Base-by-base conservation (phyloP, 2,113 vertebrate genomes). In the Pimephales promelas region DNA sequence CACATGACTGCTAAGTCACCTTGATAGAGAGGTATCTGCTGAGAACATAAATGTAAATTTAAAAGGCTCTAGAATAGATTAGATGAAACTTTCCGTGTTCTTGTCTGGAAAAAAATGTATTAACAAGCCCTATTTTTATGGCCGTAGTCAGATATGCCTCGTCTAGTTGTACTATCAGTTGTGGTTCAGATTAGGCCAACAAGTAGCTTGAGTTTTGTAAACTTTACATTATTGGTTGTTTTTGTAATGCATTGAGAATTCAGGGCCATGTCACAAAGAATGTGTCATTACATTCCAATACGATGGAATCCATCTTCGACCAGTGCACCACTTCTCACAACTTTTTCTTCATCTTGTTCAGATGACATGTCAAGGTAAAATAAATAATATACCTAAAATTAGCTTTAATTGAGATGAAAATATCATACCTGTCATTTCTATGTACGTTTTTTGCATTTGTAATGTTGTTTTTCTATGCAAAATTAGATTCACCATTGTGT, bases 61-160 rank as follows among this genome's bases (percentile, higher is more conserved):
- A 76, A 76, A 76, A 76, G 49, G 49, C 49, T n/a, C 49, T 76
- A 76, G 3, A 54, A 76, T 26, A 56, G 18, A 76, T 56, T 56
- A 56, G 1, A 76, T n/a, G 20, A 75, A 76, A 52, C 26, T 56
- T 56, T 54, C 49, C 26, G 2, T 34, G 26, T 54, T 75, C 66
- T 71, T 71, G 70, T 72, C 68, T 16, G 73, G 31, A 56, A 56
- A 56, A 56, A 76, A n/a, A 47, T 8, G 4, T 45, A 71, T 45
- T 40, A 71, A 43, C 20, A 43, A 45, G 22, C 24, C n/a, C 40
- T 47, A 47, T 14, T 45, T 14, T 72, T 45, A 16, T 16, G 26
- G 61, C 26, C 2, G 5, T 31, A 18, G 56, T 59, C 56, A 59
- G 56, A 24, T 10, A 59, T 59, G 20, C 34, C 34, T 68, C n/a